Base-by-base conservation (phyloP, 2,888 invertebrate genomes). In the Oscheius sp. region DNA sequence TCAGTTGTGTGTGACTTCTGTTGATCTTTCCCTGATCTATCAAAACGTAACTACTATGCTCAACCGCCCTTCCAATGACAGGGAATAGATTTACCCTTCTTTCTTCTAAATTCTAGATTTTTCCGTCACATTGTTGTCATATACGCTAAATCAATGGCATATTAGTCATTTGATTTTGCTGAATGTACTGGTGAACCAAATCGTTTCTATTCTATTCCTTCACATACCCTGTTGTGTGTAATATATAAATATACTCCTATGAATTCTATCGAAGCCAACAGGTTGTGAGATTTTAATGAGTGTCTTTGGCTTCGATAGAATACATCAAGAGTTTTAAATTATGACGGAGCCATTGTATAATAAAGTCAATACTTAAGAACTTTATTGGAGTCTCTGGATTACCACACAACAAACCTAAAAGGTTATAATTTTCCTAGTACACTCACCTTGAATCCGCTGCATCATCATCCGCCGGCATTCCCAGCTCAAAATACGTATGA, bases 401-500 rank as follows among this genome's bases (percentile, higher is more conserved):
- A 47, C 47, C 47, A 47, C 4, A 47, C 47, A 24, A 47, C 47
- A 20, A 47, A 47, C 24, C 47, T 47, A 24, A 47, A 47, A 22
- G 14, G 8, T 47, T 22, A 41, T 17, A 41, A 20, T 14, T 41
- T 41, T 6, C 41, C 4, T 22, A 20, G 22, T 22, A 47, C 20
- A 22, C 22, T 47, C 22, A 54, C 54, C 54, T 54, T n/a, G 32
- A 33, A 33, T 59, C 59, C 12, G 59, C 38, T 5, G 59, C 38
- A 44, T 59, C 59, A 17, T 59, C 59, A 17, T 59, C 59, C 28
- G 41, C 59, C 12, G 59, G 59, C 30, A 28, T 22, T 26, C 56
- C 65, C 71, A 76, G 68, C 45, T 76, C 75, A 20, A 70, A 38
- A 44, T 72, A 76, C 0, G 75, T 74, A 38, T 77, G 77, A 12